Evolutionary conservation across 2,888 invertebrate genomes (phyloP), one percentile per base, ranked within the genome.

Genomic region (Drosophila nigritarsus): DNA sequence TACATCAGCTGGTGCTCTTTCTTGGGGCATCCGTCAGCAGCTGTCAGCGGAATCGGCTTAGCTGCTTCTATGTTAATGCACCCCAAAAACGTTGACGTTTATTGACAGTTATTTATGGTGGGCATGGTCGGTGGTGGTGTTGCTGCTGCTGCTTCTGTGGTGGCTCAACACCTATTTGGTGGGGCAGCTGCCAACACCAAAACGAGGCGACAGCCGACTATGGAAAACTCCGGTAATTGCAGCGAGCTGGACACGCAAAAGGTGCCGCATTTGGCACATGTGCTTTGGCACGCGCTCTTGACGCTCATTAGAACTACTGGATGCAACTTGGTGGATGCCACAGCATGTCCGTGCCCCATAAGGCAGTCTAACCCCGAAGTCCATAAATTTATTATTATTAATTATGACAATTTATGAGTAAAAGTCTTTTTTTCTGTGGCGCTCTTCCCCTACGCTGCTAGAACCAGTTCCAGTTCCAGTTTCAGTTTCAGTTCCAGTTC

Each of bases 101-200:
- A 87, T 87, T 89, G 89, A 67, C 87, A 87, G 87, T 78, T 87
- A 87, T 89, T 87, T 87, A 89, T 87, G 87, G 87, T 85, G 83
- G 78, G 76, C 82, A 80, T 73, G 76, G 76, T 30, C 42, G 42
- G 9, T 56, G 29, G 48, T 59, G 49, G 2, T 49, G 54, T 1
- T 49, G 54, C 45, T 50, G 54, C 13, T 63, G 53, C 2, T 53
- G 66, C 36, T 32, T 36, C 60, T 53, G 67, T 66, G 65, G 63
- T 62, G 61, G 65, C 61, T 61, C 70, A 73, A 75, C 75, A 81
- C 86, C 83, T 82, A 75, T 84, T 86, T 75, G 78, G 82, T 64
- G 80, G 67, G 75, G 61, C 78, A 72, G 73, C 65, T 71, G 75
- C 56, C 78, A 78, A 78, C 59, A 24, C 78, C 78, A 75, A 78